phyloP scores from a whole-genome alignment of 2,888 invertebrate species.

The Agrypnus murinus region DNA sequence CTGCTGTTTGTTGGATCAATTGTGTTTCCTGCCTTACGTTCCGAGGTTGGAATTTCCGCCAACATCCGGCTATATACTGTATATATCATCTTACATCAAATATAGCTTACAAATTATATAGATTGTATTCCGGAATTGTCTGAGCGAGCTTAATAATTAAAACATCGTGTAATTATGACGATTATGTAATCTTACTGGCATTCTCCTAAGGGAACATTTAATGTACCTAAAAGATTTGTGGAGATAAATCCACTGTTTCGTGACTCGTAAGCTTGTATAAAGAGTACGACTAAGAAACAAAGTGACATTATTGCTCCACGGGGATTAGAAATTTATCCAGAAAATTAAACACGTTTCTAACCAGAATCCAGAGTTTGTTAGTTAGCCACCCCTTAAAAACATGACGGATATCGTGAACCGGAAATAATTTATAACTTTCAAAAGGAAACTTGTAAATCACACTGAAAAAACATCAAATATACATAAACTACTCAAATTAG shows the following conservation, averaged over 20 bases:
- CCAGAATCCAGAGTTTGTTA: slow-evolving; percentile 45
- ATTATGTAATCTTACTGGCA: slow-evolving; percentile 43
- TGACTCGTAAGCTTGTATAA: slow-evolving; percentile 51
- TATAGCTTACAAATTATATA: slow-evolving; percentile 36
- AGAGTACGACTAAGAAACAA: slow-evolving; percentile 51
- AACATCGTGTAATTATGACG: slow-evolving; percentile 45
- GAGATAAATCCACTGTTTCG: slow-evolving; percentile 50
- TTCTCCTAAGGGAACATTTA: slow-evolving; percentile 44
- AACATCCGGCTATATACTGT: slow-evolving; percentile 53
- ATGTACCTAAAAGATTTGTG: slow-evolving; percentile 51
- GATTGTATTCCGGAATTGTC: slow-evolving; percentile 18
- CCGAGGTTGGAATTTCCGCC: slow-evolving; percentile 58
- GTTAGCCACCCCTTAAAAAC: slow-evolving; percentile 31
- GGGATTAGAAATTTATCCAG: slow-evolving; percentile 52
- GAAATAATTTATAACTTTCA: slow-evolving; percentile 18
- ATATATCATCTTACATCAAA: slow-evolving; percentile 43
- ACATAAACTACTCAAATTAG: too few relatives aligned
- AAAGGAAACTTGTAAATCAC: neutral
- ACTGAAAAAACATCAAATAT: too few relatives aligned
- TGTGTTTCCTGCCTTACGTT: slow-evolving; percentile 59
- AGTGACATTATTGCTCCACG: slow-evolving; percentile 50
- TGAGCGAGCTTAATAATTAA: slow-evolving; percentile 27
- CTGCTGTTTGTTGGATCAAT: slow-evolving; percentile 60
- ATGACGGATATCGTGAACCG: slow-evolving; percentile 5
- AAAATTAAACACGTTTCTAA: slow-evolving; percentile 52